phyloP scores from a whole-genome alignment of 1,140 invertebrate genomes.

The Thrips palmi region DNA sequence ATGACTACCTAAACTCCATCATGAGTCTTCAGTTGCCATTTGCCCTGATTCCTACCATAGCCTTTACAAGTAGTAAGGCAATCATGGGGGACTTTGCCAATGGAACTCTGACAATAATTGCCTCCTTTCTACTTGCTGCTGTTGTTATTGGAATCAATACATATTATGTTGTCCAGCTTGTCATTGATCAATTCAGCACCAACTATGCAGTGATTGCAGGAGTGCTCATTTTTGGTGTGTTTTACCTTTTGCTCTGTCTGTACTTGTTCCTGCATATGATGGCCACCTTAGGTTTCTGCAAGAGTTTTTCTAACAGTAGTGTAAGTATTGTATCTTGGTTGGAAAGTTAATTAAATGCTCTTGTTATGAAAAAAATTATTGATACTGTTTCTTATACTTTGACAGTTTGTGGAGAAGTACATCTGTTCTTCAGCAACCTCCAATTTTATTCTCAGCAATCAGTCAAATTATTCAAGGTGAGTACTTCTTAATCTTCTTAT shows the following conservation, averaged over 20 bases:
- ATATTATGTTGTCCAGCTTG: conserved; percentile 53
- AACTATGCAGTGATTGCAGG: conserved; percentile 30
- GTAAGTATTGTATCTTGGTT: too few species aligned
- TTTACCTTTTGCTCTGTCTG: conserved; percentile 49
- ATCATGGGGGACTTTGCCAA: conserved; percentile 76
- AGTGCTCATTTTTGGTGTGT: conserved; percentile 33
- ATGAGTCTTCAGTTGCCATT: conserved; percentile 75
- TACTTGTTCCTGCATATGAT: too few species aligned
- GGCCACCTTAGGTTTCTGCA: too few species aligned
- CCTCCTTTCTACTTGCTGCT: conserved; percentile 41
- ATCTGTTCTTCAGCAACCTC: too few species aligned
- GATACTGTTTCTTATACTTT: too few species aligned
- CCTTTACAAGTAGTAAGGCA: conserved; percentile 59
- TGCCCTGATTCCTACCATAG: conserved; percentile 69
- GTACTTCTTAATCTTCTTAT: too few species aligned
- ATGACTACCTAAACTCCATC: conserved; percentile 77
- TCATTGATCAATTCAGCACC: conserved; percentile 25
- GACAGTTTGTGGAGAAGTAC: too few species aligned
- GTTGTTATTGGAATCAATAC: conserved; percentile 66
- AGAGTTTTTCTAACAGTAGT: too few species aligned
- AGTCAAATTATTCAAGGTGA: too few species aligned
- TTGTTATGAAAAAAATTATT: too few species aligned
- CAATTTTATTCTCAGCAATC: too few species aligned
- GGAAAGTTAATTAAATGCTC: too few species aligned
- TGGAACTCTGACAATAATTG: conserved; percentile 50